Base-by-base conservation (phyloP, 2,888 invertebrate genomes). In the Carpatolechia fugitivella region DNA sequence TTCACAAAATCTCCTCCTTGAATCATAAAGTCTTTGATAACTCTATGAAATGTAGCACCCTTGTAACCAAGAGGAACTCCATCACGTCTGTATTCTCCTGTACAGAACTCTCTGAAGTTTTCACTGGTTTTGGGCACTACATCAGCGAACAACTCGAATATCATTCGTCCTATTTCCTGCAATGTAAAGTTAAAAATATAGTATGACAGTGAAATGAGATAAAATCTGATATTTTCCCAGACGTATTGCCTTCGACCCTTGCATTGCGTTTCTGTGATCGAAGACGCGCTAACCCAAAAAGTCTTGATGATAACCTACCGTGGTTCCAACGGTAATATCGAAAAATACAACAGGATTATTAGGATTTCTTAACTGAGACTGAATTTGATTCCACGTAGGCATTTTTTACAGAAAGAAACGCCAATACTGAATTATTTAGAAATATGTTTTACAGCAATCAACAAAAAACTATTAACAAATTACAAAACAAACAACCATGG, bases 21-120 rank as follows among this genome's bases (percentile, higher is more conserved):
- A 65, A 99, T 98, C 99, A 99, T 99, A 76, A 99, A 99, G 85
- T 99, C 99, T 85, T 99, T 99, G 66, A 99, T 99, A 30, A 99
- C 98, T 80, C 99, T 92, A 80, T 99, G 99, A 81, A 99, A 99
- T 72, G 96, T 95, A 0, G 97, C 96, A 50, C 97, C 98, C 88
- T 99, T 99, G 80, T 95, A 99, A 0, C 99, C 99, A 50, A 98
- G 92, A 0, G 99, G 98, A 0, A 99, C 97, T 10, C 98, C 98
- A 87, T 99, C 99, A 76, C 95, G 96, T 72, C 96, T 93, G 76
- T 96, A 97, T 87, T 99, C 99, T 10, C 99, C 99, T 0, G 99
- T 99, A 76, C 99, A 99, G 78, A 99, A 97, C 82, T 99, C 99
- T 57, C 99, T 93, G 73, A 99, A 99, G 82, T 99, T 99, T 90